Evolutionary conservation across 1,140 invertebrate species (phyloP).

Genomic region (Monomorium pharaonis): DNA sequence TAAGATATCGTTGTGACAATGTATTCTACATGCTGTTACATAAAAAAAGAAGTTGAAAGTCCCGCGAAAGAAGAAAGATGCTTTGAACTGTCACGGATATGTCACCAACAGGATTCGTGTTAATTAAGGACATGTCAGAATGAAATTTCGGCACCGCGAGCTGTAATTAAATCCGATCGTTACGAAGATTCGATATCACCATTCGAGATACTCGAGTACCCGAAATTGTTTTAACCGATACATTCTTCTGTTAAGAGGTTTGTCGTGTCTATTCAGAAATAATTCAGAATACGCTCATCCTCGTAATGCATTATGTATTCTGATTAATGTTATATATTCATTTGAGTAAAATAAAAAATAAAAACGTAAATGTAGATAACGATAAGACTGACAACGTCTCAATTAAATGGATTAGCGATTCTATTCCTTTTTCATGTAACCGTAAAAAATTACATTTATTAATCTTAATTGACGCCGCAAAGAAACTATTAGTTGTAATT

Average conservation of each 20-base stretch:
- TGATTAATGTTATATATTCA: background rate
- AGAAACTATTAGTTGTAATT: background rate
- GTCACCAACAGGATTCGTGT: constrained; percentile 4
- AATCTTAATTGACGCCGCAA: background rate
- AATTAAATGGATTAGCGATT: background rate
- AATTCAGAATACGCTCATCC: background rate
- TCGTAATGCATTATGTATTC: background rate
- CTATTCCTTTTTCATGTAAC: background rate
- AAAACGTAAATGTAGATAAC: background rate
- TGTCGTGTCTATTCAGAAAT: background rate
- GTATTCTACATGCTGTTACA: background rate
- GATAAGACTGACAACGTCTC: background rate
- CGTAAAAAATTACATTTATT: background rate
- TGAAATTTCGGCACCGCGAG: background rate
- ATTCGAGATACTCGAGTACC: constrained; percentile 8
- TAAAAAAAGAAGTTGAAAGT: background rate
- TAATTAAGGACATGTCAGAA: constrained; percentile 13
- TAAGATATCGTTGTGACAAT: background rate
- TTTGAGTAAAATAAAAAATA: background rate
- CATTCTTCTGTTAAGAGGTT: background rate
- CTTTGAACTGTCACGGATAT: background rate
- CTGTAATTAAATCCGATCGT: constrained; percentile 66
- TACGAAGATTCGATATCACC: constrained; percentile 24
- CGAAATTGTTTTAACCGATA: constrained; percentile 36
- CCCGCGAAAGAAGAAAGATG: background rate